phyloP scores from a whole-genome alignment of 2,113 vertebrate genomes.

The Poecilia latipinna region DNA sequence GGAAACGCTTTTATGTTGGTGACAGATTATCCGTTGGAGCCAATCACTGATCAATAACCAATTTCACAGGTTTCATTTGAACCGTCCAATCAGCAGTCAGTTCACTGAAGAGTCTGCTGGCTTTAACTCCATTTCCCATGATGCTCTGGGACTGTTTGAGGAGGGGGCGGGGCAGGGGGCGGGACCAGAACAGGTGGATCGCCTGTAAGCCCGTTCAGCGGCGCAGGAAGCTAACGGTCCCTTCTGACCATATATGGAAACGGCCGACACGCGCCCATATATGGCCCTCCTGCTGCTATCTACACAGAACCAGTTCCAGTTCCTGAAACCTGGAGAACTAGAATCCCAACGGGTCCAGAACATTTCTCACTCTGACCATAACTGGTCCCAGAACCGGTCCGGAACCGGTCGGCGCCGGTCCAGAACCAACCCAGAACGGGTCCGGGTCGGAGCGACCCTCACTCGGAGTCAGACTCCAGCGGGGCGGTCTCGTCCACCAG shows the following conservation, averaged over 20 bases:
- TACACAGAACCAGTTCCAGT: conserved; percentile 59
- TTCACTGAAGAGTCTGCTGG: neutral
- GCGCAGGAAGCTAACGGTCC: conserved; percentile 26
- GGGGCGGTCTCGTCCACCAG: conserved; percentile 75
- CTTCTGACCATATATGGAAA: conserved; percentile 33
- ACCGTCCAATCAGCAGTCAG: neutral
- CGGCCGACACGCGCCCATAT: conserved; percentile 46
- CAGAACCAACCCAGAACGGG: conserved; percentile 13
- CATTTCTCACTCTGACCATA: conserved; percentile 21
- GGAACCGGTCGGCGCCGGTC: conserved; percentile 8
- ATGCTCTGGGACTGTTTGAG: conserved; percentile 15
- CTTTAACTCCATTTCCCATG: conserved; percentile 31
- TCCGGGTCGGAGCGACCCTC: conserved; percentile 44
- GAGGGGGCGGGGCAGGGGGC: neutral
- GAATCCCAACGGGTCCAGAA: conserved; percentile 41
- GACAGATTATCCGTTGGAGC: no score
- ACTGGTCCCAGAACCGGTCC: conserved; percentile 32
- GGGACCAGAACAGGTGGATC: neutral
- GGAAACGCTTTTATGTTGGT: conserved; percentile 15
- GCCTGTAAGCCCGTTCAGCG: conserved; percentile 49
- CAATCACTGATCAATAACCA: no score
- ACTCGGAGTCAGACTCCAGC: conserved; percentile 79
- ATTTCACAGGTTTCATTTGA: neutral
- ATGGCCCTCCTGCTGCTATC: conserved; percentile 63
- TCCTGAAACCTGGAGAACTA: conserved; percentile 28